These are phyloP conservation scores for Bombus consobrinus DNA, from an alignment of 1,140 invertebrate genomes.

Conservation along the genomic window DNA sequence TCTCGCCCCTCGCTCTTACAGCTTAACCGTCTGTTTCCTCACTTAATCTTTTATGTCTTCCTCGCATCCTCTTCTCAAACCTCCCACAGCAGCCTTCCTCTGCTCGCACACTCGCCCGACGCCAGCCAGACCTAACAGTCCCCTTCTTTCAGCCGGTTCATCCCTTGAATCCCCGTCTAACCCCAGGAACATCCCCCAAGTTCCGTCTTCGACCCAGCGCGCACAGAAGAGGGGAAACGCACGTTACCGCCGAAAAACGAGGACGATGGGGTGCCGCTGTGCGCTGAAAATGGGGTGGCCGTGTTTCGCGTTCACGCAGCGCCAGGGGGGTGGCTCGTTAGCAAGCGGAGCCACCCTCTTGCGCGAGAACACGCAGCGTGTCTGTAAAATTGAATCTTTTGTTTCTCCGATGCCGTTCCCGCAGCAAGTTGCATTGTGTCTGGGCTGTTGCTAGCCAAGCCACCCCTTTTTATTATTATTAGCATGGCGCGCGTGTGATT, in stretches of 20 bases:
- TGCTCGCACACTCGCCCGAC: not conserved
- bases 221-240: not conserved
- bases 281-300: not conserved
- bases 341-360: constrained; percentile 17
- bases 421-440: constrained; percentile 31
- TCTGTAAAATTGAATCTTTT: constrained; percentile 52
- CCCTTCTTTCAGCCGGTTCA: not conserved
- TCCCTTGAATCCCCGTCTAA: not conserved
- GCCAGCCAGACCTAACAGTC: not conserved
- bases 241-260: constrained; percentile 28
- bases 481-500: constrained; percentile 9
- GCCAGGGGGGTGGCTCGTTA: constrained; percentile 54
- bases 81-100: not conserved
- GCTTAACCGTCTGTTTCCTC: not conserved
- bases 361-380: not conserved
- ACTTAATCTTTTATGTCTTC: constrained; percentile 7
- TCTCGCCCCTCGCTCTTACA: not conserved
- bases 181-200: not conserved
- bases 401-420: constrained; percentile 17
- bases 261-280: not conserved
- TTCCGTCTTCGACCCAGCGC: not conserved
- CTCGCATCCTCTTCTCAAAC: not conserved
- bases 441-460: not conserved
- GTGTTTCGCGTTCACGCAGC: constrained; percentile 27
- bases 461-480: constrained; percentile 18